Percentiles rank a stretch among this genome's conserved stretches.
These are phyloP conservation scores for Myotis lucifugus DNA, from an alignment of 2,113 vertebrate species.

Conservation along the genomic window DNA sequence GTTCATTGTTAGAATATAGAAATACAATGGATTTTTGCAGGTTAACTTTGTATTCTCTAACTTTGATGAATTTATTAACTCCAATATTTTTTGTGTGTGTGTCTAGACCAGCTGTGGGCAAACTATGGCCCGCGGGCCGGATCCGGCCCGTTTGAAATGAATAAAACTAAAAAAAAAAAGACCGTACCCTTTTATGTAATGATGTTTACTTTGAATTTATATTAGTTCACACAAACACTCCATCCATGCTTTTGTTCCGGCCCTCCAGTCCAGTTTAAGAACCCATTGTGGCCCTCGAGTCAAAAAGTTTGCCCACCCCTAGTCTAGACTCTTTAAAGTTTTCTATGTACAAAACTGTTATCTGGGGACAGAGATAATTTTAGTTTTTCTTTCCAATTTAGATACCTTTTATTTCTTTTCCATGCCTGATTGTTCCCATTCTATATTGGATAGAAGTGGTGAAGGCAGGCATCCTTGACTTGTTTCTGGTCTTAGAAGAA, in stretches of 20 bases:
- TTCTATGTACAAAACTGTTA: background rate
- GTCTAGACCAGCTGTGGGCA: too few species aligned
- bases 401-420: background rate
- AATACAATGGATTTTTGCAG: background rate
- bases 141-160: too few species aligned
- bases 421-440: background rate
- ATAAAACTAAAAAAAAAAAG: too few species aligned
- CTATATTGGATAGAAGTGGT: background rate
- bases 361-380: background rate
- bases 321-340: too few species aligned
- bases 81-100: accelerated
- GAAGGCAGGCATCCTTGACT: background rate
- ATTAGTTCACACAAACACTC: too few species aligned
- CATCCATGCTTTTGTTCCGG: too few species aligned
- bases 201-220: too few species aligned
- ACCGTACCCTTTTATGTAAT: too few species aligned
- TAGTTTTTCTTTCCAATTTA: background rate
- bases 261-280: too few species aligned
- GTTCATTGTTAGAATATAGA: background rate
- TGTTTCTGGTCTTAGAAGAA: background rate
- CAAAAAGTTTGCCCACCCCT: too few species aligned
- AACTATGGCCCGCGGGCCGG: too few species aligned
- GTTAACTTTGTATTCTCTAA: background rate
- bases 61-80: background rate
- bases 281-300: too few species aligned